phyloP scores from a whole-genome alignment of 2,113 vertebrate species.

The Megaptera novaeangliae region DNA sequence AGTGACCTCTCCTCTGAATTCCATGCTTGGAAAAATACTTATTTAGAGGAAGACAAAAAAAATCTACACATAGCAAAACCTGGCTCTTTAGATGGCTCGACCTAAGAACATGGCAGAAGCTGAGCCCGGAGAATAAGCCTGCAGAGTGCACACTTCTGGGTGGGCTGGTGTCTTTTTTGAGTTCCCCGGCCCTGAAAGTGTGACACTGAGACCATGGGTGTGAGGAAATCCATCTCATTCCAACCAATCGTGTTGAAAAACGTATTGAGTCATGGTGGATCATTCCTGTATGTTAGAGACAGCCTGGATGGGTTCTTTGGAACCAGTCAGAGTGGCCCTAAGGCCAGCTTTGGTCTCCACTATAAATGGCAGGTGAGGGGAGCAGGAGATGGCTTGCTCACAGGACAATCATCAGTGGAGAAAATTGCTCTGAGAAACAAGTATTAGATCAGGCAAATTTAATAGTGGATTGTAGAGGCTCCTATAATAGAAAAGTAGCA shows the following conservation, averaged over 20 bases:
- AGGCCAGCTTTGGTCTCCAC: neutral
- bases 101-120: neutral
- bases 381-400: neutral
- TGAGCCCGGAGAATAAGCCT: neutral
- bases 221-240: neutral
- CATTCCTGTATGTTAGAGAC: neutral
- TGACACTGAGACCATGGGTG: neutral
- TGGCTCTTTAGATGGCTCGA: constrained; percentile 9
- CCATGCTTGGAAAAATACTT: constrained; percentile 69
- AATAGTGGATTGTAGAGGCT: neutral
- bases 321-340: neutral
- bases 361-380: neutral
- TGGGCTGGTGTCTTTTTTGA: neutral
- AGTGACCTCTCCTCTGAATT: constrained; percentile 76
- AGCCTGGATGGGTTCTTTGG: neutral
- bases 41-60: constrained; percentile 50
- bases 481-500: neutral
- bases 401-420: neutral
- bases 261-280: neutral
- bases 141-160: rapidly evolving
- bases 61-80: constrained; percentile 33
- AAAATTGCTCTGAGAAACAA: neutral
- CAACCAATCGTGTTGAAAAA: neutral
- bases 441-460: neutral
- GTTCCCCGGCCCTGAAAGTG: neutral